phyloP scores from a whole-genome alignment of 2,797 vertebrate species.

The Malacoraja senta region DNA sequence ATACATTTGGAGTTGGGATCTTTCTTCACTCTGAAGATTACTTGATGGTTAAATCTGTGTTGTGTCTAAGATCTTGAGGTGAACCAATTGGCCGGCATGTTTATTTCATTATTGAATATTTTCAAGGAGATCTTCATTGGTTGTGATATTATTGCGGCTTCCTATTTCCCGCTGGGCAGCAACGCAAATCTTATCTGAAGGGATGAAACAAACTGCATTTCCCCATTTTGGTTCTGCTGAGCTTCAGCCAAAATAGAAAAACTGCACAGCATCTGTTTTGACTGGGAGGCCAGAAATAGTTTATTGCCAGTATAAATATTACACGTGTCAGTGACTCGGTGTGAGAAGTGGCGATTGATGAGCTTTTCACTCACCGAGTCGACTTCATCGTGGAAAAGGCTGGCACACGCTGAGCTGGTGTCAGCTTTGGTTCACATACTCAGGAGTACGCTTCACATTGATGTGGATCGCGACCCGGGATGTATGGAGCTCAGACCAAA shows the following conservation, averaged over 20 bases:
- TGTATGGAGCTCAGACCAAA: background rate
- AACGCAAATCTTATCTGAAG: background rate
- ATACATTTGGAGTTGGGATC: no score
- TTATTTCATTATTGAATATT: background rate
- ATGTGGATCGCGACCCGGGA: background rate
- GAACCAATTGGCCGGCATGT: background rate
- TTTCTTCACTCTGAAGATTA: background rate
- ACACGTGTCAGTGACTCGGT: background rate
- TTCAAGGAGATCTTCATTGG: background rate
- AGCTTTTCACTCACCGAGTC: background rate
- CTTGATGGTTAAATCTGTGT: background rate
- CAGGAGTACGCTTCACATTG: background rate
- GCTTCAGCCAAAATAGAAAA: background rate
- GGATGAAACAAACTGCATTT: background rate
- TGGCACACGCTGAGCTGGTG: background rate
- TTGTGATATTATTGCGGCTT: no score
- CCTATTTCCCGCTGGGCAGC: background rate
- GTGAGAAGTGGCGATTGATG: conserved; percentile 6
- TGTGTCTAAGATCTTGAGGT: background rate
- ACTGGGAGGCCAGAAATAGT: conserved; percentile 1
- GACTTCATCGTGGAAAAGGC: background rate
- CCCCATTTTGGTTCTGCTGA: background rate
- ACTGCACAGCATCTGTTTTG: conserved; percentile 16
- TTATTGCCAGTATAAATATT: background rate
- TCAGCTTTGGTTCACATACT: background rate